Evolutionary conservation across 2,113 vertebrate species (phyloP).

Genomic region (Scopus umbretta): DNA sequence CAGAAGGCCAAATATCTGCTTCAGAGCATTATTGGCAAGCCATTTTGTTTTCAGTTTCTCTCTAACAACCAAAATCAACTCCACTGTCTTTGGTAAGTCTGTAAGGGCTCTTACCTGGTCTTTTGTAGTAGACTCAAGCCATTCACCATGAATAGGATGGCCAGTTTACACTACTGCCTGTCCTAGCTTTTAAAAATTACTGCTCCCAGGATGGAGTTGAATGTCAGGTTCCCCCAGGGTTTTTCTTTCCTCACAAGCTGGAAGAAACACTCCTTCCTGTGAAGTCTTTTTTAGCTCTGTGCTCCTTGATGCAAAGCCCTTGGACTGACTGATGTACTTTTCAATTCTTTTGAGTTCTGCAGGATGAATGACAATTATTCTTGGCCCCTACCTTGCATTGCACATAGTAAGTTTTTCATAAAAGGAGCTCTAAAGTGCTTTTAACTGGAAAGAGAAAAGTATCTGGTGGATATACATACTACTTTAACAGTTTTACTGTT

Average conservation of each 20-base stretch:
- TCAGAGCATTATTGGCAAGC: background rate
- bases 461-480: background rate
- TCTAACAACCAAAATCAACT: background rate
- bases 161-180: background rate
- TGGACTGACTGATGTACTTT: background rate
- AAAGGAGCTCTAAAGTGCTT: background rate
- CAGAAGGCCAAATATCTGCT: background rate
- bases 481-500: background rate
- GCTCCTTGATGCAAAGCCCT: background rate
- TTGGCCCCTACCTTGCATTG: background rate
- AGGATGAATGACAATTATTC: background rate
- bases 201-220: background rate
- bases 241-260: background rate
- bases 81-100: background rate
- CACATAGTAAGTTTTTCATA: background rate
- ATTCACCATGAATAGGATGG: rapidly evolving
- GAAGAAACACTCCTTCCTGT: background rate
- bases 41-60: background rate
- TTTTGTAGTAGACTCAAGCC: background rate
- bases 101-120: background rate
- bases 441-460: background rate
- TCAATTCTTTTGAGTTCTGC: background rate
- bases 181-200: background rate
- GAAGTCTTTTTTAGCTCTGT: background rate
- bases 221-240: background rate